Conservation (phyloP, 2,113 vertebrate species). For the Corydoras sp. region DNA sequence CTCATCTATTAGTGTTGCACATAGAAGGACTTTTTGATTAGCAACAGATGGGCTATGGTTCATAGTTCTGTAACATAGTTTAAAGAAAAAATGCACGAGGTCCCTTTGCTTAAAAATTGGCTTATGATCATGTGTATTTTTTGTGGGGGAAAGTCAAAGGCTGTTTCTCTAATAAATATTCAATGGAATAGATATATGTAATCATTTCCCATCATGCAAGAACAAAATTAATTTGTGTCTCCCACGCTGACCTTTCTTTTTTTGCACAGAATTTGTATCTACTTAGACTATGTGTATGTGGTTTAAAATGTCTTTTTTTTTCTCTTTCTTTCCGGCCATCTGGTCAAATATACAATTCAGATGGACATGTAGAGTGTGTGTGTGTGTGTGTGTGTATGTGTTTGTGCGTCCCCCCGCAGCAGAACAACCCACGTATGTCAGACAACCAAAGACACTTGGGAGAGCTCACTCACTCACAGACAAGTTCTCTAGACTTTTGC, state of each 20-base stretch:
- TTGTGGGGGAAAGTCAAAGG: too few relatives aligned
- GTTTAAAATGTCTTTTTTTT: neutral
- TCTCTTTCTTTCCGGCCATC: constrained; percentile 3
- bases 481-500: neutral
- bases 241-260: neutral
- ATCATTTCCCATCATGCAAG: neutral
- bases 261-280: neutral
- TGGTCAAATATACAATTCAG: constrained; percentile 43
- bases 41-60: too few relatives aligned
- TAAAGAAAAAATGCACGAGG: too few relatives aligned
- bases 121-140: too few relatives aligned
- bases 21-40: too few relatives aligned
- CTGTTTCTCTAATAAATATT: neutral
- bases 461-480: too few relatives aligned
- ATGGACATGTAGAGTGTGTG: constrained; percentile 31
- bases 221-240: neutral
- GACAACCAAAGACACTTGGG: constrained; percentile 12
- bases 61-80: too few relatives aligned
- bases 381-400: constrained; percentile 14
- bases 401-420: constrained; percentile 4
- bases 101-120: too few relatives aligned
- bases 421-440: constrained; percentile 13
- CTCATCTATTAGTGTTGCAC: too few relatives aligned
- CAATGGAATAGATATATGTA: too few relatives aligned
- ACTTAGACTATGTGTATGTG: neutral